Conservation (phyloP, 1,140 invertebrate species). For the Ceratoteleas bidentatus region DNA sequence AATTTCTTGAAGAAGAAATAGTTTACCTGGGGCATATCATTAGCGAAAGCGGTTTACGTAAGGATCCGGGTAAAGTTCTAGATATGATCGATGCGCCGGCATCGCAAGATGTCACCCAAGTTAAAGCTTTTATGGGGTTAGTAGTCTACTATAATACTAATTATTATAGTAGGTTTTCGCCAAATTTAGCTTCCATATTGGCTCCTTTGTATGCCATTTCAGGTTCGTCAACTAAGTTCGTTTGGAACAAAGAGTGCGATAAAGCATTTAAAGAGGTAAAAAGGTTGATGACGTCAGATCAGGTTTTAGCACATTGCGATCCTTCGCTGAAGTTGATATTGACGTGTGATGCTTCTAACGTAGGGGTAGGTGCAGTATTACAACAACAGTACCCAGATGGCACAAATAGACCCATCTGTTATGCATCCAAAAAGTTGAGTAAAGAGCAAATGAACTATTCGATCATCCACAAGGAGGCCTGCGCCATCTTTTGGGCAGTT, state of each 20-base stretch:
- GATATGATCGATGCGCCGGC: conserved; percentile 71
- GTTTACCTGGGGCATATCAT: conserved; percentile 70
- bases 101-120: conserved; percentile 71
- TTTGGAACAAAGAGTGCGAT: conserved; percentile 66
- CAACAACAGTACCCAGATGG: too few species aligned
- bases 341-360: too few species aligned
- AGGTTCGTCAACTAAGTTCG: not conserved
- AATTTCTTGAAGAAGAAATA: conserved; percentile 50
- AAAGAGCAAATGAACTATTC: too few species aligned
- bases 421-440: too few species aligned
- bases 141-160: too few species aligned
- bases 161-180: conserved; percentile 77
- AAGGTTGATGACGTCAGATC: conserved; percentile 62
- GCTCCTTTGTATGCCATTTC: conserved; percentile 60
- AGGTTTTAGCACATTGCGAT: conserved; percentile 67
- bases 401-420: too few species aligned
- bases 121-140: conserved; percentile 79
- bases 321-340: conserved; percentile 77
- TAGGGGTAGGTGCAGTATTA: too few species aligned
- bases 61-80: conserved; percentile 66
- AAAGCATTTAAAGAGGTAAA: conserved; percentile 68
- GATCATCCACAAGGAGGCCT: too few species aligned
- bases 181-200: conserved; percentile 58
- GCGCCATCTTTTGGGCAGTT: too few species aligned
- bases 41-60: conserved; percentile 65